phyloP scores from a whole-genome alignment of 2,113 vertebrate genomes.

The Phodopus roborovskii region DNA sequence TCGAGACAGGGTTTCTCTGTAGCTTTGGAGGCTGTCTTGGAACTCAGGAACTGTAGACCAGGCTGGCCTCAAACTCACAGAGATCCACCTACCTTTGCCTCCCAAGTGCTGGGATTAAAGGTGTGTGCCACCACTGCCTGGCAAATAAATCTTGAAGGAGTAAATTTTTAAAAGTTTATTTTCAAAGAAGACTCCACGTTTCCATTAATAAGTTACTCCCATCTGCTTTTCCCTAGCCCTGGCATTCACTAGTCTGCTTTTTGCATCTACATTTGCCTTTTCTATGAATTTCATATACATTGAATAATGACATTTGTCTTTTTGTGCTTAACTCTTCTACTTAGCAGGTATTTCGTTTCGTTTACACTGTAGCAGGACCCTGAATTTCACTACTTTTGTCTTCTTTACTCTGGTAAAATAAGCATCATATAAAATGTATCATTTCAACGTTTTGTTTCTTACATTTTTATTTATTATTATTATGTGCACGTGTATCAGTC shows the following conservation, averaged over 20 bases:
- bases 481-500: background rate
- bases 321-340: background rate
- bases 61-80: too few species aligned
- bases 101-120: too few species aligned
- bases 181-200: too few species aligned
- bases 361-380: background rate
- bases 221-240: background rate
- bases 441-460: background rate
- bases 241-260: background rate
- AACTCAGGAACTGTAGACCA: too few species aligned
- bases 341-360: background rate
- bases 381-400: background rate
- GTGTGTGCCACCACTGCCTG: too few species aligned
- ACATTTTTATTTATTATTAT: background rate
- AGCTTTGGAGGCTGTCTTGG: too few species aligned
- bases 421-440: background rate
- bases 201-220: background rate
- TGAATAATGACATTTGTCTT: background rate
- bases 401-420: background rate
- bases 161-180: background rate
- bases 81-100: too few species aligned
- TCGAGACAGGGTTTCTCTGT: too few species aligned
- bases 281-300: background rate
- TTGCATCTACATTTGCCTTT: background rate
- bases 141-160: background rate